These are phyloP conservation scores for Eremophila alpestris DNA, from an alignment of 2,797 vertebrate genomes.

Conservation along the genomic window DNA sequence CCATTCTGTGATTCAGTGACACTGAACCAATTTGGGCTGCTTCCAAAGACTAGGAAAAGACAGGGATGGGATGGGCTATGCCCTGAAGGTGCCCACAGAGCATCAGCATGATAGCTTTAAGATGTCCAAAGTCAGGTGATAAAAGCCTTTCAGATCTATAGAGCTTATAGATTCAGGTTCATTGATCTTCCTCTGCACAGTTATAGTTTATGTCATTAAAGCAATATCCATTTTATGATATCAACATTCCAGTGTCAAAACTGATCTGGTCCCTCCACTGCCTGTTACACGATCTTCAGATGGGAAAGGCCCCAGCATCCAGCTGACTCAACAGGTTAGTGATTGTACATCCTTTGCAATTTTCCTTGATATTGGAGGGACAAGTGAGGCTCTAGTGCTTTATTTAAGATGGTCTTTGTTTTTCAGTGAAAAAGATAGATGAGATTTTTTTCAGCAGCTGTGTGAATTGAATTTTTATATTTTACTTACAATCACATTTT, in stretches of 20 bases:
- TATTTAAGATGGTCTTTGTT: background rate
- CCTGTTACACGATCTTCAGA: slow-evolving; percentile 85
- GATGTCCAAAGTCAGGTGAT: background rate
- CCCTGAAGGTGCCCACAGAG: background rate
- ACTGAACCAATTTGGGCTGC: background rate
- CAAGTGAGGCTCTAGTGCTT: background rate
- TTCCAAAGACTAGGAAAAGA: background rate
- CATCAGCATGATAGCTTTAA: background rate
- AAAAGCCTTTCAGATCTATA: background rate
- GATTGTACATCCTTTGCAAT: background rate
- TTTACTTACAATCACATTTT: background rate
- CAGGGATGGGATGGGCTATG: background rate
- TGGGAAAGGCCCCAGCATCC: slow-evolving; percentile 70
- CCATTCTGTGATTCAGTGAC: background rate
- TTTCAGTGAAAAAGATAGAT: background rate
- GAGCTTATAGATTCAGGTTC: background rate
- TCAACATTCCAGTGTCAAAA: slow-evolving; percentile 71
- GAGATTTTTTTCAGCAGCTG: background rate
- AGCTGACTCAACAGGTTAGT: slow-evolving; percentile 79
- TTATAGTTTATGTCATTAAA: background rate
- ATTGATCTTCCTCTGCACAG: background rate
- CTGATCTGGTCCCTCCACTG: slow-evolving; percentile 85
- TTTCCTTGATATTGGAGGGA: background rate
- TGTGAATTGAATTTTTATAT: background rate
- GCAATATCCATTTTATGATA: background rate